phyloP scores from a whole-genome alignment of 1,140 invertebrate species.

The Holotrichia oblita region DNA sequence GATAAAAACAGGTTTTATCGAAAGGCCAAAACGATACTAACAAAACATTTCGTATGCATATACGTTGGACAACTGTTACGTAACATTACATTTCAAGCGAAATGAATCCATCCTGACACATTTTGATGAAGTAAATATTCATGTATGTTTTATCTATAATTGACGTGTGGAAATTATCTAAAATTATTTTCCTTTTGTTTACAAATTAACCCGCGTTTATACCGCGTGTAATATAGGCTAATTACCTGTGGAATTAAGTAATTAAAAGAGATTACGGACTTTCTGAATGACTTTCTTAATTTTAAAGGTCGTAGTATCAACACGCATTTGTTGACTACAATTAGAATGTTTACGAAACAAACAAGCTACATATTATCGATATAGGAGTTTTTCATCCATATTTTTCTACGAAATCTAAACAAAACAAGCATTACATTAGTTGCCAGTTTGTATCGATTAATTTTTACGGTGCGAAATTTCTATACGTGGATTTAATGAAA shows the following conservation, averaged over 20 bases:
- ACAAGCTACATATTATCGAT: too few species aligned
- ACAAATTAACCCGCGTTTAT: not conserved
- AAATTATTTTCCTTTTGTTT: not conserved
- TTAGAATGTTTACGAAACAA: too few species aligned
- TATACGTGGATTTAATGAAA: not conserved
- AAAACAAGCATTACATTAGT: not conserved
- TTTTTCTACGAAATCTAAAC: not conserved
- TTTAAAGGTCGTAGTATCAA: not conserved
- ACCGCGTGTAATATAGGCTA: not conserved
- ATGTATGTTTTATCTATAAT: not conserved
- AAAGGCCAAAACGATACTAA: not conserved
- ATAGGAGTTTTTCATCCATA: too few species aligned
- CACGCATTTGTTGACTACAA: not conserved
- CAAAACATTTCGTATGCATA: not conserved
- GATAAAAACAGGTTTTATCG: slow-evolving; percentile 8
- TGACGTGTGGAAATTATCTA: not conserved
- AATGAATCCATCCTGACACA: not conserved
- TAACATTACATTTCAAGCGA: not conserved
- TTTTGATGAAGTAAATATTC: not conserved
- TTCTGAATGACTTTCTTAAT: slow-evolving; percentile 15
- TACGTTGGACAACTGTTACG: not conserved
- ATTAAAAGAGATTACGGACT: not conserved
- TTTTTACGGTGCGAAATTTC: not conserved
- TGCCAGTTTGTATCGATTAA: not conserved
- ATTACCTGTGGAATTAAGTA: not conserved